Conservation (phyloP, 2,797 vertebrate species). For the Dallia pectoralis region DNA sequence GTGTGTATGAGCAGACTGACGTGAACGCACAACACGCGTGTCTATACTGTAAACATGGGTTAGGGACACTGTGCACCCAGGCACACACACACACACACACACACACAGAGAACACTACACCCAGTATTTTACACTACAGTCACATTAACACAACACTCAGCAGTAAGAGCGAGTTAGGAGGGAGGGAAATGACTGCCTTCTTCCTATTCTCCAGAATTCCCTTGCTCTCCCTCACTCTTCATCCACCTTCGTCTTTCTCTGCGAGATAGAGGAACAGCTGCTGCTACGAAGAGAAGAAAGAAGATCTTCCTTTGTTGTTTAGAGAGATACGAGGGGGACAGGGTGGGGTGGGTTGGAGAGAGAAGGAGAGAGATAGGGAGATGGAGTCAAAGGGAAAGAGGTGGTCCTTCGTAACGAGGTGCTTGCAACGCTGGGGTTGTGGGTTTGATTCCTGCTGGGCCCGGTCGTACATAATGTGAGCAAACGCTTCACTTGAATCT, state of each 20-base stretch:
- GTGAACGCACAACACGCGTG: not conserved
- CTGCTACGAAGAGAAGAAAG: not conserved
- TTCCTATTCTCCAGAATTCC: not conserved
- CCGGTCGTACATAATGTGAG: no score
- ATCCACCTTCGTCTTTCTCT: not conserved
- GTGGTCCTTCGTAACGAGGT: no score
- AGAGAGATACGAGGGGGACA: not conserved
- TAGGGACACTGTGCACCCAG: not conserved
- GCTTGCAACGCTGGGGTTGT: no score
- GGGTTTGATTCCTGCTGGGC: no score
- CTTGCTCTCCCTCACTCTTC: not conserved
- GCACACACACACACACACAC: not conserved
- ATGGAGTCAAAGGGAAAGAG: not conserved
- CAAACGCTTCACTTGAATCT: no score
- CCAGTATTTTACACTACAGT: not conserved
- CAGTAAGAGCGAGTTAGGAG: not conserved
- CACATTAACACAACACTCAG: not conserved
- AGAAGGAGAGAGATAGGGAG: not conserved
- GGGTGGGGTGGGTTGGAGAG: not conserved
- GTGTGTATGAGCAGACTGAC: not conserved
- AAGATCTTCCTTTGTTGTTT: not conserved
- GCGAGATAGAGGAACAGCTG: conserved; percentile 3
- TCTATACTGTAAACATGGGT: conserved; percentile 1
- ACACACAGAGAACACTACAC: conserved; percentile 30
- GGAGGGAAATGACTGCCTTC: not conserved